Evolutionary conservation across 2,113 vertebrate species (phyloP), one percentile per base, ranked within the genome.

Genomic region (Festucalex cinctus): DNA sequence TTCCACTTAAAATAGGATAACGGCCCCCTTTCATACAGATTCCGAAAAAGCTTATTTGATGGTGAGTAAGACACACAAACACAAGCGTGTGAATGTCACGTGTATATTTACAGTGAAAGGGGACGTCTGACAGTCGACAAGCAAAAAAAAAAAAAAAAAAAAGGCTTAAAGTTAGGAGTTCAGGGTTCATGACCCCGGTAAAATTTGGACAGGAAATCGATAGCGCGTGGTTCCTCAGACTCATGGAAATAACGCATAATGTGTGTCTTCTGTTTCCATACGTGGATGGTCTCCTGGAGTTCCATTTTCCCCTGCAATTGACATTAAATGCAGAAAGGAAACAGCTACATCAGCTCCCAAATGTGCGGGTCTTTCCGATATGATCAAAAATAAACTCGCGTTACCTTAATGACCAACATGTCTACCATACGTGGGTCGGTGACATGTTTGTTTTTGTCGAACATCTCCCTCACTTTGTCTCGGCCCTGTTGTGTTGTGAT

Each of bases 241-340:
- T 97, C 95, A 0, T 93, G 85, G 89, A 99, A 99, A 79, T 92
- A 98, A 19, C 96, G 93, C 97, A 99, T 97, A n/a, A 99, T 0
- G 0, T 98, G 97, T 9, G 97, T 98, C 88, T 88, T 92, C 91
- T 99, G 97, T 86, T 99, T 99, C 97, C 97, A 99, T 2, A 97
- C 84, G 0, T 94, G 53, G 66, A 98, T 97, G 0, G 96, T 98
- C 83, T 98, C 96, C 88, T 98, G 79, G 35, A 98, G 93, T 0
- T 98, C 97, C 93, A 98, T 94, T 88, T 98, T 98, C 1, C 96
- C 96, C 97, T 98, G 69, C 1, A 7, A 65, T n/a, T 37, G 2
- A 63, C 68, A 77, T 3, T 56, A 58, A 22, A 59, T 0, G 51
- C 9, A 65, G 41, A 63, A 0, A 0, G 6, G 68, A 37, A 53